Conservation (phyloP, 2,797 vertebrate species). For the Fundulus diaphanus region DNA sequence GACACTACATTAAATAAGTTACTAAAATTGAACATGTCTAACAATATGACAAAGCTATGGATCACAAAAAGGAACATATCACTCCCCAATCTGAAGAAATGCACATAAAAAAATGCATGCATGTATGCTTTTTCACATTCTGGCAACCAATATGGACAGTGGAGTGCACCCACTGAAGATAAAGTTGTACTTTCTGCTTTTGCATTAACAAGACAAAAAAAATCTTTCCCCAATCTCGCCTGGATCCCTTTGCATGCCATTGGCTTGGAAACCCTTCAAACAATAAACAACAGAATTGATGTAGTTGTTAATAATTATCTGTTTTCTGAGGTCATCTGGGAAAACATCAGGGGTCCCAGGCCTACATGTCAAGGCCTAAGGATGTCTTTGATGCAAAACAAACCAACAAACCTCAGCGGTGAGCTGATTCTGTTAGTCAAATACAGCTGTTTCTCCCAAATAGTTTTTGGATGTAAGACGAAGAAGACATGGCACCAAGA, state of each 20-base stretch:
- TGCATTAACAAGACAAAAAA: not conserved
- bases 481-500: not conserved
- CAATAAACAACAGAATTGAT: not conserved
- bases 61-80: too few relatives aligned
- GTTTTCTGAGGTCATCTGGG: not conserved
- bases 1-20: too few relatives aligned
- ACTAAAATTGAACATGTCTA: too few relatives aligned
- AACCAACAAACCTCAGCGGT: not conserved
- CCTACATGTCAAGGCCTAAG: not conserved
- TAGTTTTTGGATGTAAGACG: constrained; percentile 7
- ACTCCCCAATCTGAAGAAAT: too few relatives aligned
- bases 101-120: too few relatives aligned
- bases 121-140: too few relatives aligned
- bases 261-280: not conserved
- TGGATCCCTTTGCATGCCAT: not conserved
- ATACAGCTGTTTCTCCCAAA: not conserved
- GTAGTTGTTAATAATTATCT: not conserved
- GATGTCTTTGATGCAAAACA: not conserved
- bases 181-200: not conserved
- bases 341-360: not conserved
- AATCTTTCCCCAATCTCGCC: not conserved
- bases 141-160: too few relatives aligned
- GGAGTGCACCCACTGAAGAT: too few relatives aligned
- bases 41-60: too few relatives aligned
- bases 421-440: constrained; percentile 15